A percentile compares a stretch with the other conserved stretches of the same genome.
phyloP scores from a whole-genome alignment of 2,888 invertebrate genomes.

The Priocnemis perturbator region DNA sequence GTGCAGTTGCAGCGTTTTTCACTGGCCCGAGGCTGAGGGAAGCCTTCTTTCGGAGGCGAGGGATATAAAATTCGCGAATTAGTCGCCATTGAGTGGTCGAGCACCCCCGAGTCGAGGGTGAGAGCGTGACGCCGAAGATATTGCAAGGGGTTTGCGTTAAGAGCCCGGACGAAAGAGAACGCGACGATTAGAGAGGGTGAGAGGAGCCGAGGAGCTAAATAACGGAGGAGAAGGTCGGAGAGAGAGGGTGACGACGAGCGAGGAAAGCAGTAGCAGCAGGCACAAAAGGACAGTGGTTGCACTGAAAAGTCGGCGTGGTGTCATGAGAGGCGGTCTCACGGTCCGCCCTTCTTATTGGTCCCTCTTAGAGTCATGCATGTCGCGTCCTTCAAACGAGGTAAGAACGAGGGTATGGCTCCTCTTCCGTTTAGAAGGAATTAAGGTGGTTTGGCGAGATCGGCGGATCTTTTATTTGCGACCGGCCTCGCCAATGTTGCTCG shows the following conservation, averaged over 20 bases:
- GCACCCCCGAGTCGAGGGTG: not conserved
- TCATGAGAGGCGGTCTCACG: conserved; percentile 75
- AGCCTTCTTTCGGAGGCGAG: conserved; percentile 14
- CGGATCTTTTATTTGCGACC: no score
- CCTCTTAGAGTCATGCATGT: conserved; percentile 75
- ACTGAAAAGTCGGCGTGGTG: conserved; percentile 71
- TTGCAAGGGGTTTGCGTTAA: not conserved
- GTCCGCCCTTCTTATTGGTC: conserved; percentile 74
- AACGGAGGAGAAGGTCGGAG: not conserved
- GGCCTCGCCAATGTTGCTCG: not conserved
- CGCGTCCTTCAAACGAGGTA: conserved; percentile 75
- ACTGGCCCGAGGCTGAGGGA: conserved; percentile 1
- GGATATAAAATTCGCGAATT: not conserved
- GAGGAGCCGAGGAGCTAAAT: not conserved
- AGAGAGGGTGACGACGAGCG: no score
- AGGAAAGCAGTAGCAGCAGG: conserved; percentile 48
- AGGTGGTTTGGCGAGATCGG: no score
- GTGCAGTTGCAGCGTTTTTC: not conserved
- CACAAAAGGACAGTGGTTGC: conserved; percentile 60
- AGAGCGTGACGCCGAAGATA: not conserved
- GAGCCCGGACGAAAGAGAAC: not conserved
- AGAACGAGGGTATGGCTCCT: conserved; percentile 32
- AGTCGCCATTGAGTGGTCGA: not conserved
- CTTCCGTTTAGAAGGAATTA: no score
- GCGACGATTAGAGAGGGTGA: not conserved